These are phyloP conservation scores for Microctenopoma lineatum DNA, from an alignment of 2,797 vertebrate species.

Conservation along the genomic window DNA sequence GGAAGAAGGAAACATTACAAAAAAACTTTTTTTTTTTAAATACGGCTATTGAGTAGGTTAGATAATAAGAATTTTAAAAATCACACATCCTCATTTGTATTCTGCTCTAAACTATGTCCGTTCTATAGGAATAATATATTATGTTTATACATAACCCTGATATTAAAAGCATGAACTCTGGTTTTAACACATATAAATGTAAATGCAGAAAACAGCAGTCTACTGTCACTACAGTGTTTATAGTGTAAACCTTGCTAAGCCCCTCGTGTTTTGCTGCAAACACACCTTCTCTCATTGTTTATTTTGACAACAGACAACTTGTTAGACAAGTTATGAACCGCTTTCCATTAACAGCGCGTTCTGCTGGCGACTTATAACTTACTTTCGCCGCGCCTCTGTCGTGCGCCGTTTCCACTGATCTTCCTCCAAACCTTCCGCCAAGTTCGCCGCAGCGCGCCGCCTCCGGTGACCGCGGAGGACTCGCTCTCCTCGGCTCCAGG, in stretches of 20 bases:
- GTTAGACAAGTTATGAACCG: background rate
- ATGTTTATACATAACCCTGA: no score
- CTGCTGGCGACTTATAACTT: slow-evolving; percentile 36
- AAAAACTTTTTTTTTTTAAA: background rate
- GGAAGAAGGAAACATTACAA: slow-evolving; percentile 17
- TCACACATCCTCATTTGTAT: background rate
- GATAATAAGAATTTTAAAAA: background rate
- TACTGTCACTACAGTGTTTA: no score
- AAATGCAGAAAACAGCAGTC: no score
- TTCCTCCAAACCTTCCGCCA: slow-evolving; percentile 56
- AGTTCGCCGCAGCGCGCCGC: slow-evolving; percentile 54
- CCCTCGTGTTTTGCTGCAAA: background rate
- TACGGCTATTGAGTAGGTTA: no score
- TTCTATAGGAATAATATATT: background rate
- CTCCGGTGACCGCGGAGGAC: slow-evolving; percentile 16
- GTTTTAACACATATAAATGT: no score
- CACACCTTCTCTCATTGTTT: background rate
- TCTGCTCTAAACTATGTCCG: background rate
- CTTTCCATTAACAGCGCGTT: background rate
- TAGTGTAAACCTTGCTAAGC: background rate
- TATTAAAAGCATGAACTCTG: no score
- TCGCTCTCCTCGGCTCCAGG: slow-evolving; percentile 31
- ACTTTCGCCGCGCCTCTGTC: slow-evolving; percentile 38
- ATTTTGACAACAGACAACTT: background rate
- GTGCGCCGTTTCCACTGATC: slow-evolving; percentile 36